Evolutionary conservation across 1,140 invertebrate genomes (phyloP).

Genomic region (Rhopalosiphum padi): DNA sequence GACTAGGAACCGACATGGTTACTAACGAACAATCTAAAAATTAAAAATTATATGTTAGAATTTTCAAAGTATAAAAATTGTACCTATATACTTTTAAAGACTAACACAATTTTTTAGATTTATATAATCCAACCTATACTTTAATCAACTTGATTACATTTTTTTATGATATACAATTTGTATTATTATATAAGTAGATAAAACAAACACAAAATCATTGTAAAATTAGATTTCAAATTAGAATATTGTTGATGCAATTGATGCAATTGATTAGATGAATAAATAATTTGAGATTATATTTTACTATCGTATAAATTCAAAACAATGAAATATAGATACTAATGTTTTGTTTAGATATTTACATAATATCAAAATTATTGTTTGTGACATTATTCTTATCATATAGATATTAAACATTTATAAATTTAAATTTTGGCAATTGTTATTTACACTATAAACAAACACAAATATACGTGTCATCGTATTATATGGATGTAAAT

Average conservation of each 20-base stretch:
- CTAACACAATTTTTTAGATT: not conserved
- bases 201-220: not conserved
- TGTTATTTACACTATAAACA: not conserved
- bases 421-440: not conserved
- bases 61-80: not conserved
- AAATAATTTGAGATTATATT: not conserved
- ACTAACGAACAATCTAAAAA: not conserved
- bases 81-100: not conserved
- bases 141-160: not conserved
- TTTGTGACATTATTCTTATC: not conserved
- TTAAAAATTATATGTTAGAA: not conserved
- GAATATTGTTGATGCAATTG: not conserved
- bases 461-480: not conserved
- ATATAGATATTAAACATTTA: not conserved
- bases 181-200: not conserved
- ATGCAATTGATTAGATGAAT: not conserved
- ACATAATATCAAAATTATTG: not conserved
- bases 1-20: constrained; percentile 32
- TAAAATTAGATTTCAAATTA: not conserved
- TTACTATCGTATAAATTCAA: not conserved
- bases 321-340: not conserved
- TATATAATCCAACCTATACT: not conserved
- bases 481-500: not conserved
- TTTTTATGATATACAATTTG: not conserved
- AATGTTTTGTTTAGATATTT: not conserved